A percentile compares a stretch with the other conserved stretches of the same genome.
These are phyloP conservation scores for human DNA, from an alignment of 2,113 vertebrate genomes.

Conservation along the genomic window GRCh38 chr14:55914001-55914500, in stretches of 20 bases:
- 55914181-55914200: background rate
- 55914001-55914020: background rate
- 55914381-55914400: background rate
- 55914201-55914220: background rate
- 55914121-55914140: background rate
- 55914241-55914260: background rate
- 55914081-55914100: background rate
- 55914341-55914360: background rate
- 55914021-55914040: background rate
- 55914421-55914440: background rate
- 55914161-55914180: background rate
- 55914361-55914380: background rate
- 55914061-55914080: too few species aligned
- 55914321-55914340: background rate
- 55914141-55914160: background rate
- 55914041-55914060: background rate
- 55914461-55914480: background rate
- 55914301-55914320: background rate
- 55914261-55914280: accelerated
- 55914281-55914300: background rate
- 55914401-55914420: background rate
- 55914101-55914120: background rate
- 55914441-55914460: background rate
- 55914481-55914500: background rate
- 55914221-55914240: background rate